Percentiles rank a stretch among this genome's conserved stretches.
phyloP scores from a whole-genome alignment of 2,113 vertebrate species.

The Epinephelus cyanopodus region DNA sequence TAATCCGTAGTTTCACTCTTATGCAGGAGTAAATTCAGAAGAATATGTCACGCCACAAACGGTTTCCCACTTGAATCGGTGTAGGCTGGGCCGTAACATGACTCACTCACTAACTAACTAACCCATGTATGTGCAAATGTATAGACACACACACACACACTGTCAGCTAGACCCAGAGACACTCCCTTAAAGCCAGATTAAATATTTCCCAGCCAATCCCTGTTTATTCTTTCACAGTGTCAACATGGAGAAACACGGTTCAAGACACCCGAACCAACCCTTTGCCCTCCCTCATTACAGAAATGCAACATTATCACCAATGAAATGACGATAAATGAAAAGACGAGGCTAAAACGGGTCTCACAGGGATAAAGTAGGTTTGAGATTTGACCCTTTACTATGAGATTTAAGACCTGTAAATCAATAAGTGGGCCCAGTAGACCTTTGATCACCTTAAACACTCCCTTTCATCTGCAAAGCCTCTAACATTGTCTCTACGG shows the following conservation, averaged over 20 bases:
- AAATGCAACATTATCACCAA: background rate
- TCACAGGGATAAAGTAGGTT: background rate
- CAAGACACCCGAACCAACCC: constrained; percentile 11
- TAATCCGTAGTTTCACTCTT: background rate
- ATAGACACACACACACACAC: background rate
- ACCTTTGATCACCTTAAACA: constrained; percentile 52
- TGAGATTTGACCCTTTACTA: background rate
- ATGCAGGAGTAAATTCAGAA: background rate
- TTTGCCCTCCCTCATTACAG: background rate
- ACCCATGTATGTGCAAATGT: background rate
- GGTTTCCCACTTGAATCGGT: constrained; percentile 5
- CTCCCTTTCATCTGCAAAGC: constrained; percentile 6
- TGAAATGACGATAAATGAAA: background rate
- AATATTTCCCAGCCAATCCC: constrained; percentile 63
- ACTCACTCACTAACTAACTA: background rate
- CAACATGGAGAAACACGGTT: background rate
- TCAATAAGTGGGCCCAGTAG: constrained; percentile 45
- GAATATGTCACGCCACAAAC: background rate
- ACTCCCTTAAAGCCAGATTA: constrained; percentile 59
- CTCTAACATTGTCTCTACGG: background rate
- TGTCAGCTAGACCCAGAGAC: constrained; percentile 17
- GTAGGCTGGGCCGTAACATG: constrained; percentile 18
- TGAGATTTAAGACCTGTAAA: constrained; percentile 50
- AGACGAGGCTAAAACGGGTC: background rate
- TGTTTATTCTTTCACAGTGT: constrained; percentile 15